Percentiles rank a stretch among this genome's conserved stretches.
Conservation (phyloP, 1,140 invertebrate genomes). For the Frieseomelitta varia region DNA sequence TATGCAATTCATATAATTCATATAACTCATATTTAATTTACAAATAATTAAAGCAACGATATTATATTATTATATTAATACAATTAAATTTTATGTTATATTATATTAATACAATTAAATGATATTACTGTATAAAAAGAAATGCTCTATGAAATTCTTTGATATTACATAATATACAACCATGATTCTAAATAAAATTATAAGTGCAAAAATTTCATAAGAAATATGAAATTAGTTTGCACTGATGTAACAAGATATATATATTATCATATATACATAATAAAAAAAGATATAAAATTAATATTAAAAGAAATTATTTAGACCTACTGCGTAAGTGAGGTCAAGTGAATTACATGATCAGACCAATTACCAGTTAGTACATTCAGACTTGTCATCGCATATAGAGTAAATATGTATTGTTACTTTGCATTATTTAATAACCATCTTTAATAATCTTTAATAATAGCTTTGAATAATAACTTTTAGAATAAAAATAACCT, state of each 20-base stretch:
- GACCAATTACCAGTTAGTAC: slow-evolving; percentile 1
- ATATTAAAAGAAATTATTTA: neutral
- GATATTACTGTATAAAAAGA: neutral
- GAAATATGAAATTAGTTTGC: neutral
- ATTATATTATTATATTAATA: neutral
- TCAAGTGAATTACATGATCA: neutral
- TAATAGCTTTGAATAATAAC: neutral
- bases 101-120: neutral
- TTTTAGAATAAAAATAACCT: neutral
- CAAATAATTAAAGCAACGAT: neutral
- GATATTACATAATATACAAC: neutral
- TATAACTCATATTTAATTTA: neutral
- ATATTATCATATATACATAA: too few species aligned
- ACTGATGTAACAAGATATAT: neutral
- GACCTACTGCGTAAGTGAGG: neutral
- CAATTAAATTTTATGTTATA: neutral
- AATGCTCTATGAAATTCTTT: neutral
- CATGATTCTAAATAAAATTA: neutral
- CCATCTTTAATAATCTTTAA: too few species aligned
- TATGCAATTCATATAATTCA: neutral
- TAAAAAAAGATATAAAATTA: neutral
- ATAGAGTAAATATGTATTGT: neutral
- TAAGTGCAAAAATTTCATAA: too few species aligned
- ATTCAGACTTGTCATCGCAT: neutral
- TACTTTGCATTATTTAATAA: neutral